Conservation (phyloP, 2,113 vertebrate species). For the Ceyx cyanopectus region DNA sequence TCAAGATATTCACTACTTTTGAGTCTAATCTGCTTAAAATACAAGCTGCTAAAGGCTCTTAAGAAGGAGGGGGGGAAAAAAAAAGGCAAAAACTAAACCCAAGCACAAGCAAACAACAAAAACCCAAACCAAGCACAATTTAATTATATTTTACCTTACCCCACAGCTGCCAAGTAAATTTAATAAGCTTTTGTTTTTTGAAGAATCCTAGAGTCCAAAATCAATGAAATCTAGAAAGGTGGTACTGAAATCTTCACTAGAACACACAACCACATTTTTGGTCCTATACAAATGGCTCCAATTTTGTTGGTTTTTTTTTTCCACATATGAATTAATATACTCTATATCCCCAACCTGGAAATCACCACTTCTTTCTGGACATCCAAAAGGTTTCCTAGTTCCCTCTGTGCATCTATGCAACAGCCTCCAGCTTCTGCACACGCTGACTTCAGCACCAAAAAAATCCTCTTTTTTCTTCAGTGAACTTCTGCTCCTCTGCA, state of each 20-base stretch:
- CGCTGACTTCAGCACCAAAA: neutral
- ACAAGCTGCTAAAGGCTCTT: conserved; percentile 67
- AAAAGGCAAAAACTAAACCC: neutral
- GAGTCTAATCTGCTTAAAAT: conserved; percentile 69
- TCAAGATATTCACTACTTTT: conserved; percentile 57
- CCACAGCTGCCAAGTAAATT: conserved; percentile 75
- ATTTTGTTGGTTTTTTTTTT: neutral
- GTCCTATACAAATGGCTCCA: neutral
- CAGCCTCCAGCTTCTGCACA: neutral
- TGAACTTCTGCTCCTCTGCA: neutral
- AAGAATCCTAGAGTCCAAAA: conserved; percentile 69
- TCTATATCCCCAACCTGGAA: neutral
- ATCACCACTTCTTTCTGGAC: neutral
- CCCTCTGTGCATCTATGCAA: neutral
- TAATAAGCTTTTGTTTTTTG: conserved; percentile 80
- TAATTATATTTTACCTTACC: conserved; percentile 64
- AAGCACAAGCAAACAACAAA: neutral
- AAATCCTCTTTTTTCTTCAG: neutral
- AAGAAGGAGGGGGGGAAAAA: conserved; percentile 18
- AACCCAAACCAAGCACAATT: conserved; percentile 10
- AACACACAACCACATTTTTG: conserved; percentile 9
- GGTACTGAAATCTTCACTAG: conserved; percentile 39
- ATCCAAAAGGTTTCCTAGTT: neutral
- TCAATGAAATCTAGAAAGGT: conserved; percentile 69
- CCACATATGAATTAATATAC: neutral